Evolutionary conservation across 2,888 invertebrate genomes (phyloP).

Genomic region (Metellina segmentata): DNA sequence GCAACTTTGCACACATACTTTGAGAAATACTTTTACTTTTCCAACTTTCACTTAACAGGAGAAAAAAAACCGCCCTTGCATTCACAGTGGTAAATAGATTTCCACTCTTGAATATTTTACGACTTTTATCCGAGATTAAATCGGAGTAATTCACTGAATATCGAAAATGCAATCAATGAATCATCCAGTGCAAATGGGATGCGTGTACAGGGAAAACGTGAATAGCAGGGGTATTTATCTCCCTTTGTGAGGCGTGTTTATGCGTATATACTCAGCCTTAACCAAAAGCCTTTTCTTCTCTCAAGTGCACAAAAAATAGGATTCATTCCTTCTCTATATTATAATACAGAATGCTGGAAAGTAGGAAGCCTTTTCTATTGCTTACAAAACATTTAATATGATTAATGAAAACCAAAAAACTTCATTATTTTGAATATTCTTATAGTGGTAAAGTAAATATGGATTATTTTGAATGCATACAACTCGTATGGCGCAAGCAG

Average conservation of each 20-base stretch:
- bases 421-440: neutral
- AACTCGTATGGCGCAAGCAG: neutral
- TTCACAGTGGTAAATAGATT: neutral
- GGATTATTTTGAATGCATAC: neutral
- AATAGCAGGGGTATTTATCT: neutral
- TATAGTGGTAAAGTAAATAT: neutral
- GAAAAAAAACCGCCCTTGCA: neutral
- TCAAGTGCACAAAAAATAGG: too few relatives aligned
- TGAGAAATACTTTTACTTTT: neutral
- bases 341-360: too few relatives aligned
- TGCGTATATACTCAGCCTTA: neutral
- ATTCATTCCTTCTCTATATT: too few relatives aligned
- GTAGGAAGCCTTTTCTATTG: neutral
- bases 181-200: neutral
- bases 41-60: neutral
- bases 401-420: neutral
- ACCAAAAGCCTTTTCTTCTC: neutral
- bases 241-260: neutral
- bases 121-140: slow-evolving; percentile 1
- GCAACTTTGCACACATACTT: neutral
- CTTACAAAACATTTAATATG: neutral
- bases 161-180: slow-evolving; percentile 1
- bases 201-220: neutral
- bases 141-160: neutral
- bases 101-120: neutral